Evolutionary conservation across 2,113 vertebrate species (phyloP).

Genomic region (Brachypteracias leptosomus): DNA sequence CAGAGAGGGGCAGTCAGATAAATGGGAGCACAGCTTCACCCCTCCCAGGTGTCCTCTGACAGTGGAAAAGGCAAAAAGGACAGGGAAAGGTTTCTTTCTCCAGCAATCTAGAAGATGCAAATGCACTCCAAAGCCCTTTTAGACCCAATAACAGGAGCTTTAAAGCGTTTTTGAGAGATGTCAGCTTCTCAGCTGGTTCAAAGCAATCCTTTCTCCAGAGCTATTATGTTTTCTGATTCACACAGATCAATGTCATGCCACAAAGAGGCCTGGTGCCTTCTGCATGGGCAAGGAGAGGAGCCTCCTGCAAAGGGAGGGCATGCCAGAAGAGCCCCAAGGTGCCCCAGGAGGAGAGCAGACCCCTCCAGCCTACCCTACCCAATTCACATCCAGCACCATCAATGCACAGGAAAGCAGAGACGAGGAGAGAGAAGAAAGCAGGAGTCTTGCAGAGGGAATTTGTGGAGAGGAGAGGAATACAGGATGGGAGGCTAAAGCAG

Average conservation of each 20-base stretch:
- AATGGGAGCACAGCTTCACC: neutral
- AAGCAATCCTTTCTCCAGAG: neutral
- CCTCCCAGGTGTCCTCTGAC: neutral
- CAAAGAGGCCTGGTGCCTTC: neutral
- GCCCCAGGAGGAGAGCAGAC: neutral
- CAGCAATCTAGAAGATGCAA: neutral
- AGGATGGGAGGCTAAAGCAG: neutral
- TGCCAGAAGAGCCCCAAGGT: fast-evolving
- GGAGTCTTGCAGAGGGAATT: neutral
- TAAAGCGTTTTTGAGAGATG: neutral
- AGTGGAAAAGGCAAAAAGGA: neutral
- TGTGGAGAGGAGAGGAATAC: neutral
- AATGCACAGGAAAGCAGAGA: neutral
- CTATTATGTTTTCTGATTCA: neutral
- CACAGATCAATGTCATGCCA: too few species aligned
- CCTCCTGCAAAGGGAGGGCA: neutral
- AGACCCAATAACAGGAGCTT: neutral
- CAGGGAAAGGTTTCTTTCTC: neutral
- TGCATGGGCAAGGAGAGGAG: neutral
- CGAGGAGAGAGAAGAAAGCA: neutral
- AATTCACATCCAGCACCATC: neutral
- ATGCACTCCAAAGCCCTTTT: neutral
- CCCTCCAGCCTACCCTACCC: too few species aligned
- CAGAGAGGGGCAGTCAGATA: neutral
- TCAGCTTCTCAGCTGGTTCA: neutral